phyloP scores from a whole-genome alignment of 2,888 invertebrate genomes.

The Ormia ochracea region DNA sequence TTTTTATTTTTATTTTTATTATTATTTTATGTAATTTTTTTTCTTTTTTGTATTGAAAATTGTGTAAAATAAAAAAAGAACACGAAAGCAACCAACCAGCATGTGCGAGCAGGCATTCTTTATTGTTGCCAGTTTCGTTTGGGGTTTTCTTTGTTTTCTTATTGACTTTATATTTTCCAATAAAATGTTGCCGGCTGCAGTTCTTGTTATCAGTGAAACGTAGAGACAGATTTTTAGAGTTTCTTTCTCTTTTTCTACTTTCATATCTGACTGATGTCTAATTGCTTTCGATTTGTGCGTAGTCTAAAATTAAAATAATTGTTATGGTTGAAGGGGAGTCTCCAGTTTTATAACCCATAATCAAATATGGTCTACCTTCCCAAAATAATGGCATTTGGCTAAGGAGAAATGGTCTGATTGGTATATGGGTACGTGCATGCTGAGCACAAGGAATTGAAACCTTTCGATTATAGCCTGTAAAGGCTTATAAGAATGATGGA shows the following conservation, averaged over 20 bases:
- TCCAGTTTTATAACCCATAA: conserved; percentile 51
- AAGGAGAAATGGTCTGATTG: neutral
- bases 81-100: conserved; percentile 42
- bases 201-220: conserved; percentile 25
- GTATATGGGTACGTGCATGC: neutral
- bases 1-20: too few relatives aligned
- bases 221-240: neutral
- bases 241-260: neutral
- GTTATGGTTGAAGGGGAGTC: conserved; percentile 44
- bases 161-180: conserved; percentile 17
- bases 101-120: conserved; percentile 6
- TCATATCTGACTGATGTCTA: conserved; percentile 8
- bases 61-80: conserved; percentile 5
- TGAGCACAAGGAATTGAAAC: neutral
- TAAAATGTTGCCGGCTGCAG: neutral
- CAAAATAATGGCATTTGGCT: conserved; percentile 4
- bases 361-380: conserved; percentile 56
- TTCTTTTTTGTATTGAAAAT: conserved; percentile 3
- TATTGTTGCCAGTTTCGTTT: conserved; percentile 29
- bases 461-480: neutral
- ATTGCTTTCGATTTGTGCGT: conserved; percentile 18
- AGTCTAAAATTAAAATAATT: conserved; percentile 54
- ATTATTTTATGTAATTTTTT: too few relatives aligned
- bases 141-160: conserved; percentile 7
- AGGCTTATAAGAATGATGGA: conserved; percentile 41